Conservation (phyloP, 2,797 vertebrate genomes). For the Argyrosomus regius region DNA sequence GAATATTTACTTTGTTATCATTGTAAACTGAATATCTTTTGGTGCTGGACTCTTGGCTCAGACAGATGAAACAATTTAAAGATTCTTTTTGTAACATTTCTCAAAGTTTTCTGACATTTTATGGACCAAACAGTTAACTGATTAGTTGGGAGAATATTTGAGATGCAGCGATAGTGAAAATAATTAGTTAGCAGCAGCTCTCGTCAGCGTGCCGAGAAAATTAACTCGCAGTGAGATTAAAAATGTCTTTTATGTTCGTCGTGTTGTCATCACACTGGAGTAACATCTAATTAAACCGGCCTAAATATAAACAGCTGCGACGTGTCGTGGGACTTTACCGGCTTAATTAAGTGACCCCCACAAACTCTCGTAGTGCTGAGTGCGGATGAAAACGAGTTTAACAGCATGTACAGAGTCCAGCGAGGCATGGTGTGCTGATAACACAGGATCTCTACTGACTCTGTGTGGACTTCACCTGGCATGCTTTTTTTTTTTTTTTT, state of each 20-base stretch:
- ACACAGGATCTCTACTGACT: neutral
- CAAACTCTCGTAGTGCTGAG: slow-evolving; percentile 32
- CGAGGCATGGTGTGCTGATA: slow-evolving; percentile 29
- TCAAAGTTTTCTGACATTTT: neutral
- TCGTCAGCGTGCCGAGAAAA: neutral
- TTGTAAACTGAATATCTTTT: too few relatives aligned
- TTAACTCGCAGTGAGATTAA: neutral
- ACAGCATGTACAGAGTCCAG: slow-evolving; percentile 10
- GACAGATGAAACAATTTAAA: too few relatives aligned
- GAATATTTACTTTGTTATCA: neutral
- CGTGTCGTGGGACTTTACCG: neutral
- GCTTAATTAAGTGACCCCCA: slow-evolving; percentile 23
- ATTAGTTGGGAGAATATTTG: neutral
- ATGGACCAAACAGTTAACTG: neutral
- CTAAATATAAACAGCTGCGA: neutral
- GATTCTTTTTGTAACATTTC: neutral
- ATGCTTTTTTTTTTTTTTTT: too few relatives aligned
- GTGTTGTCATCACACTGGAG: neutral
- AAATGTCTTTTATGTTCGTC: neutral
- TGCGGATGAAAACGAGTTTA: slow-evolving; percentile 27
- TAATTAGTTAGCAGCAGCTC: neutral
- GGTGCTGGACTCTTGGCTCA: too few relatives aligned
- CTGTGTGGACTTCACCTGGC: slow-evolving; percentile 5
- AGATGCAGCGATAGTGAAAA: neutral
- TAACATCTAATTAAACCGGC: neutral